Evolutionary conservation across 2,797 vertebrate species (phyloP).

Genomic region (Hozukius guyotensis): DNA sequence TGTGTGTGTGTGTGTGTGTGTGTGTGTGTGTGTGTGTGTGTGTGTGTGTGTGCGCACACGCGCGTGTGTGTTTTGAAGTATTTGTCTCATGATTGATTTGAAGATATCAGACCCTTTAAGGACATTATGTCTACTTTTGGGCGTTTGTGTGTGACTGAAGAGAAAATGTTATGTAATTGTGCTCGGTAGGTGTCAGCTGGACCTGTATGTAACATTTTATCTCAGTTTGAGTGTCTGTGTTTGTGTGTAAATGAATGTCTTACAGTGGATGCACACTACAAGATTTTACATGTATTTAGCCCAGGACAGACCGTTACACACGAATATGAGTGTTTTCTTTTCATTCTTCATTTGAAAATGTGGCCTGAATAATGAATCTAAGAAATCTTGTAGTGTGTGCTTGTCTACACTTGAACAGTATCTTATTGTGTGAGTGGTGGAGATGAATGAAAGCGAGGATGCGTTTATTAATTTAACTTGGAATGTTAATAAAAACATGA

Average conservation of each 20-base stretch:
- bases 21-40: conserved; percentile 27
- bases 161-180: conserved; percentile 1
- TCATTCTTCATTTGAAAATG: conserved; percentile 41
- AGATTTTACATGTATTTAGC: conserved; percentile 33
- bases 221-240: conserved; percentile 7
- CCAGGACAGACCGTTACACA: conserved; percentile 1
- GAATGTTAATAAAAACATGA: conserved; percentile 70
- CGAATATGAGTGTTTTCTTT: conserved; percentile 32
- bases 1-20: conserved; percentile 37
- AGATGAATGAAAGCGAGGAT: conserved; percentile 28
- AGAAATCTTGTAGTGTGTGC: conserved; percentile 37
- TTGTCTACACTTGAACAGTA: conserved; percentile 31
- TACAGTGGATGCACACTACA: conserved; percentile 22
- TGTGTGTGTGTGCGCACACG: conserved; percentile 18
- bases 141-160: background rate
- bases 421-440: conserved; percentile 20
- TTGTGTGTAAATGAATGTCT: conserved; percentile 43
- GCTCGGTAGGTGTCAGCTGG: conserved; percentile 27
- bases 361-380: conserved; percentile 25
- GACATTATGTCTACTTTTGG: conserved; percentile 32
- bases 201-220: conserved; percentile 37
- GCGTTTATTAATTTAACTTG: conserved; percentile 64
- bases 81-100: conserved; percentile 33
- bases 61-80: conserved; percentile 31
- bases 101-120: conserved; percentile 68